These are phyloP conservation scores for Ochropleura leucogaster DNA, from an alignment of 2,888 invertebrate genomes.

Conservation along the genomic window DNA sequence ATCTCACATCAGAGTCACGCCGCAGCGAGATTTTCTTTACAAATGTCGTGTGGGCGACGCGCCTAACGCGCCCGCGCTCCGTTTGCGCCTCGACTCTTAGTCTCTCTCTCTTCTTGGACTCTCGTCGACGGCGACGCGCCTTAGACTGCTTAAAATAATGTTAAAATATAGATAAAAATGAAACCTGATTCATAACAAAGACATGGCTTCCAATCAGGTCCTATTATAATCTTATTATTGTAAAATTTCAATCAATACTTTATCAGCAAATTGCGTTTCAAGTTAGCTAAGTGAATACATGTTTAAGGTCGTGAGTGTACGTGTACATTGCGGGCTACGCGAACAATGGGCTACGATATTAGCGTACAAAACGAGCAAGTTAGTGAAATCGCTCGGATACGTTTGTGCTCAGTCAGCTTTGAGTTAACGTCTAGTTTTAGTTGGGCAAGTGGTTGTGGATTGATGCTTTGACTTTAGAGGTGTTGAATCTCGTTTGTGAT, in stretches of 20 bases:
- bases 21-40: too few relatives aligned
- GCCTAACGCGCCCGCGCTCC: too few relatives aligned
- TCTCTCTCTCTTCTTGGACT: too few relatives aligned
- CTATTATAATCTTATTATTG: too few relatives aligned
- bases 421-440: conserved; percentile 49
- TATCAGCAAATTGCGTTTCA: neutral
- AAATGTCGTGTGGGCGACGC: too few relatives aligned
- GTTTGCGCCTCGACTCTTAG: too few relatives aligned
- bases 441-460: neutral
- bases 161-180: too few relatives aligned
- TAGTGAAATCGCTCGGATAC: conserved; percentile 74
- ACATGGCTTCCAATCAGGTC: too few relatives aligned
- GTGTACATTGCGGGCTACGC: conserved; percentile 70
- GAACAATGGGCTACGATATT: conserved; percentile 69
- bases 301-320: conserved; percentile 4
- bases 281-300: neutral
- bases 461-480: conserved; percentile 8
- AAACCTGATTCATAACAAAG: too few relatives aligned
- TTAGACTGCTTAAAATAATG: too few relatives aligned
- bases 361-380: conserved; percentile 66
- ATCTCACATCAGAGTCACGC: too few relatives aligned
- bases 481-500: neutral
- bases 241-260: neutral
- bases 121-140: too few relatives aligned
- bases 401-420: conserved; percentile 71